These are phyloP conservation scores for Sciurus niger DNA, from an alignment of 2,113 vertebrate species.

Conservation along the genomic window DNA sequence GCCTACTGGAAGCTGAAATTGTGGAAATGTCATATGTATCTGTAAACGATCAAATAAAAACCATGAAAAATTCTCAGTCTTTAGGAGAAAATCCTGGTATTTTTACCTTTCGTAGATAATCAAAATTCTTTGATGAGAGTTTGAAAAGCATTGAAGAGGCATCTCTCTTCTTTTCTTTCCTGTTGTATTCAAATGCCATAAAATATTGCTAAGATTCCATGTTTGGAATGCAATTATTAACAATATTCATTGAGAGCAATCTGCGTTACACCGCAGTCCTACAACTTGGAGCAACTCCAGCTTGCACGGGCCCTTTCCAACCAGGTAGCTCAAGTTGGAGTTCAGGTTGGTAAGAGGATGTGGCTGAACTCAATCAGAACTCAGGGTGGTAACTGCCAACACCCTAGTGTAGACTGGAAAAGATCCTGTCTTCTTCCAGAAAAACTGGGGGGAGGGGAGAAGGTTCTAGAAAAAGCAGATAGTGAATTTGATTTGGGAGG, in stretches of 20 bases:
- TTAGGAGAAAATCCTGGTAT: conserved; percentile 23
- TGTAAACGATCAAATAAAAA: conserved; percentile 46
- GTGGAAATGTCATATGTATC: background rate
- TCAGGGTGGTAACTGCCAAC: background rate
- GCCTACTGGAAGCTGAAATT: background rate
- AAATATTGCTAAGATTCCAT: background rate
- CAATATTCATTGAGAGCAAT: background rate
- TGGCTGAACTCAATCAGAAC: background rate
- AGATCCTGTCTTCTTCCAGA: background rate
- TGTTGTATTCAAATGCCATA: conserved; percentile 40
- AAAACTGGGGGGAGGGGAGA: background rate
- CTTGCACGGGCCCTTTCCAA: background rate
- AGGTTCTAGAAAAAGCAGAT: conserved; percentile 19
- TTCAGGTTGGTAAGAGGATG: background rate
- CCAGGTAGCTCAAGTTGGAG: conserved; percentile 30
- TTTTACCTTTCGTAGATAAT: background rate
- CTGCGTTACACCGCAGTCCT: background rate
- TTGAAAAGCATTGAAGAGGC: background rate
- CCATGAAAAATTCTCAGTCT: background rate
- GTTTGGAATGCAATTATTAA: background rate
- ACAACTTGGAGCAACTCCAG: background rate
- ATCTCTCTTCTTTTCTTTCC: background rate
- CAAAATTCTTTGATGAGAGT: background rate
- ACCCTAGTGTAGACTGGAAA: background rate
- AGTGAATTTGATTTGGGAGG: background rate